A percentile compares a stretch with the other conserved stretches of the same genome.
Evolutionary conservation across 2,113 vertebrate genomes (phyloP).

Genomic region (Lagopus muta): DNA sequence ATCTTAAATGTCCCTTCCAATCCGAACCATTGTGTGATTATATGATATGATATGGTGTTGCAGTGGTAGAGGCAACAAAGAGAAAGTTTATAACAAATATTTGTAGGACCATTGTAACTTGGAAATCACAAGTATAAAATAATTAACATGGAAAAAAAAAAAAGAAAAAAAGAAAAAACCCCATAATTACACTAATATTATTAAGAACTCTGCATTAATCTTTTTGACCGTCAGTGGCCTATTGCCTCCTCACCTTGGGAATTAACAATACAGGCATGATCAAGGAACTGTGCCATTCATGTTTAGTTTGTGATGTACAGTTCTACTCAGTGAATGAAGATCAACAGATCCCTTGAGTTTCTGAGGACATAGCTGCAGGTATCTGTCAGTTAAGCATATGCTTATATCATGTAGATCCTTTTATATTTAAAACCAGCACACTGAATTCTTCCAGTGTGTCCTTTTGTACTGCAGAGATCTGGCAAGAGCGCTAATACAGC

Average conservation of each 20-base stretch:
- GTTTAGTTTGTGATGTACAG: neutral
- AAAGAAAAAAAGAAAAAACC: neutral
- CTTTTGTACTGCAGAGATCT: neutral
- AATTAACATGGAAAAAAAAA: neutral
- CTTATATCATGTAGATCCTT: neutral
- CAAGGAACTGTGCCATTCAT: accelerated
- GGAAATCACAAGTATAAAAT: neutral
- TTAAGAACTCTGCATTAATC: neutral
- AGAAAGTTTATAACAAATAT: neutral
- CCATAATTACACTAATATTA: neutral
- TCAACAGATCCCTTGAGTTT: neutral
- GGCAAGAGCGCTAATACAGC: neutral
- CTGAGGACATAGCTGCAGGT: neutral
- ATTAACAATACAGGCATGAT: accelerated
- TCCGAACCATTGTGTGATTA: too few relatives aligned
- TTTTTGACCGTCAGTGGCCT: neutral
- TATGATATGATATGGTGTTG: neutral
- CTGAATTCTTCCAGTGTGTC: neutral
- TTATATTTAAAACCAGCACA: accelerated
- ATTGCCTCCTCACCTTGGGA: neutral
- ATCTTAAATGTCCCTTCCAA: too few relatives aligned
- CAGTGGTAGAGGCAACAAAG: neutral
- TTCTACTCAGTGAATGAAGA: neutral
- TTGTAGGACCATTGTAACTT: neutral
- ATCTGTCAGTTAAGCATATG: neutral